phyloP scores from a whole-genome alignment of 2,113 vertebrate species.

The Cyphomyrus discorhynchus region DNA sequence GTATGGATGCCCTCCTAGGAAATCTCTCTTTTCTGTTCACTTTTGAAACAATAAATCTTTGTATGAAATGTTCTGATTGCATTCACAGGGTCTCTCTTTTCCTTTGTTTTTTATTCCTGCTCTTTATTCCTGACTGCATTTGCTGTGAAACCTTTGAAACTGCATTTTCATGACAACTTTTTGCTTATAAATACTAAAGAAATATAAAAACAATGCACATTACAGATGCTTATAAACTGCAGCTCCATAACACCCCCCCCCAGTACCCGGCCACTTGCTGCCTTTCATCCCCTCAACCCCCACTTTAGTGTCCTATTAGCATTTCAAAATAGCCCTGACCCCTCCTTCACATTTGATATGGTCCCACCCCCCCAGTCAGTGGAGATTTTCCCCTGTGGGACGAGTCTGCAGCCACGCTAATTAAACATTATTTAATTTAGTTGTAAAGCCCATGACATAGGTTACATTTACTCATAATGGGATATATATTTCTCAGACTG shows the following conservation, averaged over 20 bases:
- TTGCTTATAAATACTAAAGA: neutral
- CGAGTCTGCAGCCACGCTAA: neutral
- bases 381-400: neutral
- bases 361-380: neutral
- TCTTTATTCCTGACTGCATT: neutral
- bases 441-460: neutral
- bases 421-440: slow-evolving; percentile 1
- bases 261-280: neutral
- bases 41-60: slow-evolving; percentile 43
- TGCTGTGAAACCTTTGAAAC: neutral
- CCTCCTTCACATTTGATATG: neutral
- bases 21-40: slow-evolving; percentile 32
- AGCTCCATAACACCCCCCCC: neutral
- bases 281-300: neutral
- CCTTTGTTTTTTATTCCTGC: neutral
- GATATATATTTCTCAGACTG: neutral
- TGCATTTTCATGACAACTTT: neutral
- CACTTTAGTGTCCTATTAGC: slow-evolving; percentile 8
- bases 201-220: neutral
- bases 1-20: slow-evolving; percentile 26
- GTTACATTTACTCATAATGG: neutral
- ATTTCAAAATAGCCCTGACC: slow-evolving; percentile 16
- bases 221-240: neutral
- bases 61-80: slow-evolving; percentile 25
- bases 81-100: slow-evolving; percentile 14